These are phyloP conservation scores for Leptoteleia sp. DNA, from an alignment of 1,140 invertebrate species.

Conservation along the genomic window DNA sequence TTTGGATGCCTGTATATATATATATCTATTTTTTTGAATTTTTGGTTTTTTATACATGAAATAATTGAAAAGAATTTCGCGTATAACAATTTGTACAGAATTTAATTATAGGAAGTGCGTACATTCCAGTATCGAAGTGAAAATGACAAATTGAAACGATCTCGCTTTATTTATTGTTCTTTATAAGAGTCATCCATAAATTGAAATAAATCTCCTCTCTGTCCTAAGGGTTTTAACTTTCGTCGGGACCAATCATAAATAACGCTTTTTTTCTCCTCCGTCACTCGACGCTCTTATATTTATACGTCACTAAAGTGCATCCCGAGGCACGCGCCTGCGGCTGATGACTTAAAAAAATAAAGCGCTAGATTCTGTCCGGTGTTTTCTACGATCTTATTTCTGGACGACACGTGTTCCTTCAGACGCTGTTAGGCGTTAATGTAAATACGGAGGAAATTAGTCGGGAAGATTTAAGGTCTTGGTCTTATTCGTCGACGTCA, in stretches of 20 bases:
- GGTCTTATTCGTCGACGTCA: not conserved
- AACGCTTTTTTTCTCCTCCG: conserved; percentile 37
- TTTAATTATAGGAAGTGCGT: too few relatives aligned
- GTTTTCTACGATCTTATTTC: conserved; percentile 53
- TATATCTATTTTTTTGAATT: too few relatives aligned
- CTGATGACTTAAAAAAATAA: conserved; percentile 57
- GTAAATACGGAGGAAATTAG: conserved; percentile 46
- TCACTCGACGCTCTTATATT: conserved; percentile 54
- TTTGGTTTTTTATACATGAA: too few relatives aligned
- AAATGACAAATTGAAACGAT: too few relatives aligned
- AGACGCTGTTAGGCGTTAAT: conserved; percentile 32
- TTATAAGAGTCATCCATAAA: conserved; percentile 11
- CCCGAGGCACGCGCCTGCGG: conserved; percentile 43
- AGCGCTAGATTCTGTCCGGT: conserved; percentile 35
- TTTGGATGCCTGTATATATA: too few relatives aligned
- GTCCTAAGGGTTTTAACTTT: conserved; percentile 25
- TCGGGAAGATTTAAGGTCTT: conserved; percentile 12
- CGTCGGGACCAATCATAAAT: conserved; percentile 41
- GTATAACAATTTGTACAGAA: too few relatives aligned
- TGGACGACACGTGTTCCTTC: conserved; percentile 53
- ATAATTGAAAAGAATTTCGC: too few relatives aligned
- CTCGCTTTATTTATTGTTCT: conserved; percentile 1
- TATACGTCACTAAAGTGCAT: conserved; percentile 61
- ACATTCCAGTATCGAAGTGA: too few relatives aligned
- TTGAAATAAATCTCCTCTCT: conserved; percentile 22